Conservation (phyloP, 1,140 invertebrate genomes). For the Aphelenchoides besseyi region DNA sequence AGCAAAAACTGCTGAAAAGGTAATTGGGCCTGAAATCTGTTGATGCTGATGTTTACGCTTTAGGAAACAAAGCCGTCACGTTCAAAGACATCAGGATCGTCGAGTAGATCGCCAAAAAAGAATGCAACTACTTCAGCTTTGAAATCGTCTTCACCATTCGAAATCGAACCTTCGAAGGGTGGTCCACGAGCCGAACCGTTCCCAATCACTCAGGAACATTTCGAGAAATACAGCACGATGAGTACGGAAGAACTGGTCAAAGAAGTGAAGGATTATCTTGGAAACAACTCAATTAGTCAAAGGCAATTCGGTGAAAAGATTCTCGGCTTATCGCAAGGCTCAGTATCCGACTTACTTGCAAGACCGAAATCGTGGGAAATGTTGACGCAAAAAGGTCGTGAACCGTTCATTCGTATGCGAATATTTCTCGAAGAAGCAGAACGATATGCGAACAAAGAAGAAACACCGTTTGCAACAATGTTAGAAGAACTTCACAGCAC, state of each 20-base stretch:
- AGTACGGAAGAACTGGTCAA: conserved; percentile 98
- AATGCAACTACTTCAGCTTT: not conserved
- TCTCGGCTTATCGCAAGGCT: conserved; percentile 84
- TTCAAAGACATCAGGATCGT: not conserved
- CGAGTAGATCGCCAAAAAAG: not conserved
- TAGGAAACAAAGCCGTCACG: not conserved
- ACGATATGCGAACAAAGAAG: conserved; percentile 88
- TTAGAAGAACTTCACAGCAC: conserved; percentile 88
- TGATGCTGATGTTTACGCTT: too few species aligned
- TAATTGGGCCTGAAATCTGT: not conserved
- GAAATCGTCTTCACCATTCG: conserved; percentile 5
- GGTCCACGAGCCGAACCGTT: conserved; percentile 83
- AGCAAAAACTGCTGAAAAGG: conserved; percentile 78
- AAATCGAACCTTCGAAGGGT: conserved; percentile 68
- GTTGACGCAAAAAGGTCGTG: conserved; percentile 90
- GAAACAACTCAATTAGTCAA: conserved; percentile 97
- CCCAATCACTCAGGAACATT: conserved; percentile 96
- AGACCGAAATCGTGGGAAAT: conserved; percentile 94
- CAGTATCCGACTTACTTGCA: conserved; percentile 87
- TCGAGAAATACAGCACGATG: conserved; percentile 93
- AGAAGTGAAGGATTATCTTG: conserved; percentile 72
- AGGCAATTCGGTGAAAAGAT: conserved; percentile 95
- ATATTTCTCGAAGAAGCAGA: conserved; percentile 89
- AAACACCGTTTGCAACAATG: conserved; percentile 93
- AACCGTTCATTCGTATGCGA: conserved; percentile 95